Percentiles rank a stretch among this genome's conserved stretches.
Conservation (phyloP, 2,113 vertebrate genomes). For the Camelus bactrianus region DNA sequence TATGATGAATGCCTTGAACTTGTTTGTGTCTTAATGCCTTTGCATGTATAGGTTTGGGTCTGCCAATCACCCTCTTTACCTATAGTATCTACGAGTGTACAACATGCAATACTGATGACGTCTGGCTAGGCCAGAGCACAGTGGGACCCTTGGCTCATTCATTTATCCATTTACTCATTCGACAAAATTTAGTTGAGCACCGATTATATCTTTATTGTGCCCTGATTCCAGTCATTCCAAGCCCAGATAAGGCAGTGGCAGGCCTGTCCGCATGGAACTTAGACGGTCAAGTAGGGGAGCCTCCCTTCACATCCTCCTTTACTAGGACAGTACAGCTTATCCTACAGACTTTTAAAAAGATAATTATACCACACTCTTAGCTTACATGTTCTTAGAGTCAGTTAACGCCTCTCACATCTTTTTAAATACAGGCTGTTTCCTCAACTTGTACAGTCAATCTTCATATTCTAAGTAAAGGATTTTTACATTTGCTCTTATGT, state of each 20-base stretch:
- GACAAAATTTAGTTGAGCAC: not conserved
- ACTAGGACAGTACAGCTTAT: not conserved
- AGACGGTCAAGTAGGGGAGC: not conserved
- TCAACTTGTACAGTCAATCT: slow-evolving; percentile 25
- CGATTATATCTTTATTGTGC: not conserved
- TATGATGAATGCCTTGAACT: not conserved
- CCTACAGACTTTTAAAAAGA: not conserved
- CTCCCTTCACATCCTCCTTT: not conserved
- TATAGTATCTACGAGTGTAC: not conserved
- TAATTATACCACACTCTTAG: not conserved
- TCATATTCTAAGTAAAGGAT: slow-evolving; percentile 35
- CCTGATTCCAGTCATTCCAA: not conserved
- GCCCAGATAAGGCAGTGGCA: not conserved
- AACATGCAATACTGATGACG: not conserved
- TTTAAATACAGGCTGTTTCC: slow-evolving; percentile 22
- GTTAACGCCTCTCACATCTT: not conserved
- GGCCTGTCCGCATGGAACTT: not conserved
- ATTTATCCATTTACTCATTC: not conserved
- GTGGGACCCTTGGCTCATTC: not conserved
- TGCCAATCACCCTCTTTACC: not conserved
- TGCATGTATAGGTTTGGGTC: not conserved
- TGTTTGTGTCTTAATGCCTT: not conserved
- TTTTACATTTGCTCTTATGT: not conserved
- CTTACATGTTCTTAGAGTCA: not conserved
- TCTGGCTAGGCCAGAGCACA: not conserved